phyloP scores from a whole-genome alignment of 2,113 vertebrate species.

The Cyprinodon variegatus region DNA sequence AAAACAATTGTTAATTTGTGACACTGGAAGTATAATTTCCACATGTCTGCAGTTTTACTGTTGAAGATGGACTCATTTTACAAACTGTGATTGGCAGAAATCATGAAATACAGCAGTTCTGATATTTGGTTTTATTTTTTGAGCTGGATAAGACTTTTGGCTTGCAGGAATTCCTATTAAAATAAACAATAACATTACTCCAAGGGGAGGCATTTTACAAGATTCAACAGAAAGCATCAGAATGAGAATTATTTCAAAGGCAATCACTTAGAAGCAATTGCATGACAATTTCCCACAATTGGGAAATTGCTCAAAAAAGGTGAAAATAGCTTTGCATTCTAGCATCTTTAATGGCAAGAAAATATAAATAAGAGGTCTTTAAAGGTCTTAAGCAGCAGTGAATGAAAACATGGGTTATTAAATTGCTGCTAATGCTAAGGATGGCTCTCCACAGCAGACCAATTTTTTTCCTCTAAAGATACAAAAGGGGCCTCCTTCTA shows the following conservation, averaged over 20 bases:
- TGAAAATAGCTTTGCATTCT: constrained; percentile 34
- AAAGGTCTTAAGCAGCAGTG: neutral
- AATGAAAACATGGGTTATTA: constrained; percentile 9
- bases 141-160: neutral
- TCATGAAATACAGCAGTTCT: neutral
- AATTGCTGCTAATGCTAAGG: constrained; percentile 7
- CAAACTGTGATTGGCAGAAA: neutral
- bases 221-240: constrained; percentile 51
- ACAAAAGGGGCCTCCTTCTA: neutral
- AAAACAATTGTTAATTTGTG: neutral
- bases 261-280: constrained; percentile 69
- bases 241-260: constrained; percentile 62
- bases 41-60: neutral
- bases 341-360: constrained; percentile 9
- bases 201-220: constrained; percentile 49
- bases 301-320: constrained; percentile 61
- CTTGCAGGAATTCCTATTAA: constrained; percentile 33
- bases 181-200: constrained; percentile 48
- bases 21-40: neutral
- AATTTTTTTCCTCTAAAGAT: neutral
- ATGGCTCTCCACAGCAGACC: neutral
- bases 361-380: constrained; percentile 14
- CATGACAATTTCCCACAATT: constrained; percentile 63
- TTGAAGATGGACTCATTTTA: neutral
- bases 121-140: neutral